These are phyloP conservation scores for Tetraneura akinire DNA, from an alignment of 1,140 invertebrate genomes.

Conservation along the genomic window DNA sequence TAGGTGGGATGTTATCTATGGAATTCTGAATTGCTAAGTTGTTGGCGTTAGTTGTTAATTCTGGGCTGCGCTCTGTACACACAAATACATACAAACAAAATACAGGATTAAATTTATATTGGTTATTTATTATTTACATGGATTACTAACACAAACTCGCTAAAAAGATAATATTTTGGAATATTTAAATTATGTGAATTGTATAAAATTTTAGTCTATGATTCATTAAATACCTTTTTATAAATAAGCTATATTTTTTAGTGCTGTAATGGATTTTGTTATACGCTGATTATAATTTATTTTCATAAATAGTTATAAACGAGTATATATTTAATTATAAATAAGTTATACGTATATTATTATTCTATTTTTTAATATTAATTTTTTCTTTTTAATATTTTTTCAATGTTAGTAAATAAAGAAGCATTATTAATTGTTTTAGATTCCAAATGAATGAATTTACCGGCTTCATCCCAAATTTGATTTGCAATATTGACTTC, in stretches of 20 bases:
- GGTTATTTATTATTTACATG: constrained; percentile 31
- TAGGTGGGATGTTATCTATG: constrained; percentile 55
- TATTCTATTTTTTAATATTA: too few relatives aligned
- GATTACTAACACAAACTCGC: constrained; percentile 39
- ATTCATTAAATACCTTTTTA: too few relatives aligned
- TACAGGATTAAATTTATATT: constrained; percentile 48
- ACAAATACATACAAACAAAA: constrained; percentile 45
- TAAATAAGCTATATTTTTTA: neutral
- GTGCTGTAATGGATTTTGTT: constrained; percentile 23
- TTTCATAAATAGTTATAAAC: too few relatives aligned
- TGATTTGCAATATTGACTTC: constrained; percentile 61
- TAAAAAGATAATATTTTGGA: constrained; percentile 28
- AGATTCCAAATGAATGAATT: constrained; percentile 54
- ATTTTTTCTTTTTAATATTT: neutral
- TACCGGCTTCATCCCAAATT: constrained; percentile 60
- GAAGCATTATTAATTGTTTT: constrained; percentile 9
- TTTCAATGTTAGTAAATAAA: constrained; percentile 33
- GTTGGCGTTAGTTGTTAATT: constrained; percentile 48
- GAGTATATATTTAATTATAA: too few relatives aligned
- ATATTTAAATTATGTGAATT: constrained; percentile 14
- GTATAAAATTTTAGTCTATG: neutral
- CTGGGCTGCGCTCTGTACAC: constrained; percentile 45
- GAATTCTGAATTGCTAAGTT: constrained; percentile 36
- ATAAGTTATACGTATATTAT: too few relatives aligned
- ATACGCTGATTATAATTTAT: constrained; percentile 16